Evolutionary conservation across 2,888 invertebrate species (phyloP), one percentile per base, ranked within the genome.

Genomic region (Drosophila villosipedis): DNA sequence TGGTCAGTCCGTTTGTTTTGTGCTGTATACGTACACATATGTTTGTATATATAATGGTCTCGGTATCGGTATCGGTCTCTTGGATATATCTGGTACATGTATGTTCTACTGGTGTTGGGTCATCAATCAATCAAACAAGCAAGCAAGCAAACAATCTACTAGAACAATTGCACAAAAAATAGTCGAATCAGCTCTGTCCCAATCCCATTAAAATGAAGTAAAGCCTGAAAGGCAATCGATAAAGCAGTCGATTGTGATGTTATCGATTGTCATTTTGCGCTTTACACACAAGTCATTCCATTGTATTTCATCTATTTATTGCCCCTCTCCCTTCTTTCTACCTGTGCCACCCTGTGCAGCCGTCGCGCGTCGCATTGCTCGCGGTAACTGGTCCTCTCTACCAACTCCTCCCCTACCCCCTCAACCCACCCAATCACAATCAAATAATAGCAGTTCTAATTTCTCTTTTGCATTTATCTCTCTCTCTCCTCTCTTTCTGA

Each of bases 1-100:
- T 82, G 79, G 82, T 78, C 82, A 69, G 82, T 81, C 82, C 83
- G 82, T 66, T 76, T 53, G 30, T 53, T 41, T 55, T 49, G 14
- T 50, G 28, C 43, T 61, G 30, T 50, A 53, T 57, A 58, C 55
- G 28, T 49, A 35, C 62, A 49, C 47, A 47, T 57, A 58, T 35
- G 47, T 57, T 54, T 37, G 55, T 63, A 43, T 43, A 59, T 41
- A 52, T 50, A 53, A 52, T 76, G 77, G 76, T 76, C 35, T 25
- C 33, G 67, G 49, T 19, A n/a, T 58, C 28, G 28, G 39, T 30
- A 19, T 59, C 33, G 60, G 28, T 68, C n/a, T 58, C 39, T 55
- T 30, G n/a, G 41, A 39, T 57, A 52, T 35, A 62, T 39, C 19
- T 63, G 62, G 57, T 50, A 66, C 39, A 49, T 57, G 14, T 57